Conservation (phyloP, 2,888 invertebrate species). For the Baccha elongata region DNA sequence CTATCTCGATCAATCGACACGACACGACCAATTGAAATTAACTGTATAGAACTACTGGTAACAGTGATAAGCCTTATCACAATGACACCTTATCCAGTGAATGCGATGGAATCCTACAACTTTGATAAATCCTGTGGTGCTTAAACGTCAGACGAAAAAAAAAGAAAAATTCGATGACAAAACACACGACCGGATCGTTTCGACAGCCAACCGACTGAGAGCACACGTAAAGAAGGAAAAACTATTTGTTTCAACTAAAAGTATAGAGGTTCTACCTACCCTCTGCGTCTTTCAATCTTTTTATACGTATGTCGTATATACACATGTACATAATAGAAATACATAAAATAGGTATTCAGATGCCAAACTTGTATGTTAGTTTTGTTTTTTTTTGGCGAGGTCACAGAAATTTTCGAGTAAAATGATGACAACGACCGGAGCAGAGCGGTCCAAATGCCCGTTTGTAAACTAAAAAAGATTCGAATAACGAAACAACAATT, state of each 20-base stretch:
- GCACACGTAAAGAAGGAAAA: conserved; percentile 65
- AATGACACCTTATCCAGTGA: conserved; percentile 31
- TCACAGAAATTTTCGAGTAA: conserved; percentile 51
- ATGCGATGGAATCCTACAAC: not conserved
- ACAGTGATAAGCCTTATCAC: conserved; percentile 23
- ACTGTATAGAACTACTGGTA: not conserved
- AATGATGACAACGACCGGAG: conserved; percentile 48
- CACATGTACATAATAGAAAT: not conserved
- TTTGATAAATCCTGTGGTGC: conserved; percentile 44
- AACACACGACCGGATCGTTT: conserved; percentile 64
- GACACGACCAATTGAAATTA: conserved; percentile 10
- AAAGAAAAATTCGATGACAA: conserved; percentile 11
- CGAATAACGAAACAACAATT: conserved; percentile 16
- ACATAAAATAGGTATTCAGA: conserved; percentile 16
- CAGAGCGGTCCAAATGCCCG: conserved; percentile 55
- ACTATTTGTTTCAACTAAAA: conserved; percentile 63
- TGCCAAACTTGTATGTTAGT: conserved; percentile 9
- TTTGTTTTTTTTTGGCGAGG: conserved; percentile 64
- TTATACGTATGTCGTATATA: conserved; percentile 40
- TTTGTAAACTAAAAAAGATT: conserved; percentile 60
- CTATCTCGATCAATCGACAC: conserved; percentile 41
- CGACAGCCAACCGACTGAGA: conserved; percentile 67
- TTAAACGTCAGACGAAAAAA: not conserved
- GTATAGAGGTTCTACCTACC: conserved; percentile 55
- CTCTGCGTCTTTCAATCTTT: conserved; percentile 43